Evolutionary conservation across 2,888 invertebrate species (phyloP), one percentile per base, ranked within the genome.

Genomic region (Antheraea assamensis): DNA sequence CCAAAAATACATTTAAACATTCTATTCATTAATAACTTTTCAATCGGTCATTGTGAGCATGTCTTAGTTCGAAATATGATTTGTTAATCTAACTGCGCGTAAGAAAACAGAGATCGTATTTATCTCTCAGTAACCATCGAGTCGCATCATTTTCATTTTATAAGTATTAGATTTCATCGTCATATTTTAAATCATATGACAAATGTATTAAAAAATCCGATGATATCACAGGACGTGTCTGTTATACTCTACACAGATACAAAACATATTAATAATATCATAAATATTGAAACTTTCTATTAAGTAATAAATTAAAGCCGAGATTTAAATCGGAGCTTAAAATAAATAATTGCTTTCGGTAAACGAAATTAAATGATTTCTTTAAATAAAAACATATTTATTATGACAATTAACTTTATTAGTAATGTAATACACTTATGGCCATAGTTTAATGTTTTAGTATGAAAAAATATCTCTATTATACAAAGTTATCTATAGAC

Each of bases 351-450:
- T 35, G 31, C 35, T 68, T 68, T 68, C 68, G 68, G 8, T n/a
- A n/a, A 35, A 68, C 35, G 35, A 68, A 68, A 68, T 68, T 68
- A 68, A 68, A 68, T 68, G 35, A 31, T n/a, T 35, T 35, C 68
- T 68, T 68, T 68, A 35, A 68, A 68, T 68, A 68, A 68, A 64
- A 68, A 35, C 68, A 68, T 31, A 68, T 68, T 68, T 82, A 81
- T 85, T 83, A 79, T 83, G 76, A 79, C 76, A 82, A 83, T 83
- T 83, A 83, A 79, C 79, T 76, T 77, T 81, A 78, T 79, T 79
- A 78, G 84, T 85, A 79, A 81, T 80, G 71, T 76, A 75, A 73
- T 85, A 82, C 82, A 85, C 74, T 80, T 72, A 64, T 21, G 35
- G 68, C 68, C 68, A 5, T 35, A 35, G 35, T 35, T 68, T 35